Evolutionary conservation across 1,140 invertebrate genomes (phyloP).

Genomic region (Drosophila sp.): DNA sequence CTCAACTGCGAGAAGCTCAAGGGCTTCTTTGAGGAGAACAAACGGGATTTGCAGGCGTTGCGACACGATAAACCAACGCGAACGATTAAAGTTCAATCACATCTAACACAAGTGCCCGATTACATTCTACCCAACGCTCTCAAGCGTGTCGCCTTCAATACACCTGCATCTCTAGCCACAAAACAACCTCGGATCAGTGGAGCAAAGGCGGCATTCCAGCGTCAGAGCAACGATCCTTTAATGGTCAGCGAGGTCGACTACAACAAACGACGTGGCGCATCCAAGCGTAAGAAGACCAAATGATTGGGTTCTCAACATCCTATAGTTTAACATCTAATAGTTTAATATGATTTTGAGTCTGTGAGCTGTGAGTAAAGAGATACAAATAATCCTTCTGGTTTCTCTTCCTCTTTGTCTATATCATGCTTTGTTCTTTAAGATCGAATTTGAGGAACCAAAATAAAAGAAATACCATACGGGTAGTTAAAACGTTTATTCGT

Average conservation of each 20-base stretch:
- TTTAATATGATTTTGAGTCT: too few relatives aligned
- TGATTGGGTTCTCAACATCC: neutral
- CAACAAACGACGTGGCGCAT: constrained; percentile 51
- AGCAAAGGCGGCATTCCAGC: constrained; percentile 65
- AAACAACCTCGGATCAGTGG: too few relatives aligned
- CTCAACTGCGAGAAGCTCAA: constrained; percentile 97
- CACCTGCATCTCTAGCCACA: constrained; percentile 39
- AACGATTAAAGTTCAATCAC: constrained; percentile 92
- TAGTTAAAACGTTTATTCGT: too few relatives aligned
- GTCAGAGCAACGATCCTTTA: constrained; percentile 80
- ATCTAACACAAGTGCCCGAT: constrained; percentile 96
- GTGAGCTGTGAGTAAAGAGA: too few relatives aligned
- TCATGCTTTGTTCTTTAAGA: too few relatives aligned
- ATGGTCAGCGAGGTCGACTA: constrained; percentile 80
- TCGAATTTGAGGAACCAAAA: too few relatives aligned
- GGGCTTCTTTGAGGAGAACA: constrained; percentile 98
- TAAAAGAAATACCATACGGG: neutral
- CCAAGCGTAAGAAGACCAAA: constrained; percentile 41
- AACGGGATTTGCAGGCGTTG: constrained; percentile 94
- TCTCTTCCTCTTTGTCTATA: too few relatives aligned
- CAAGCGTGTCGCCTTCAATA: constrained; percentile 85
- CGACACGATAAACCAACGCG: constrained; percentile 97
- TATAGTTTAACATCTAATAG: too few relatives aligned
- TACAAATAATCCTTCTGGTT: too few relatives aligned
- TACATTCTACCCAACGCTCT: constrained; percentile 94